Evolutionary conservation across 2,797 vertebrate genomes (phyloP).

Genomic region (Vespertilio murinus): DNA sequence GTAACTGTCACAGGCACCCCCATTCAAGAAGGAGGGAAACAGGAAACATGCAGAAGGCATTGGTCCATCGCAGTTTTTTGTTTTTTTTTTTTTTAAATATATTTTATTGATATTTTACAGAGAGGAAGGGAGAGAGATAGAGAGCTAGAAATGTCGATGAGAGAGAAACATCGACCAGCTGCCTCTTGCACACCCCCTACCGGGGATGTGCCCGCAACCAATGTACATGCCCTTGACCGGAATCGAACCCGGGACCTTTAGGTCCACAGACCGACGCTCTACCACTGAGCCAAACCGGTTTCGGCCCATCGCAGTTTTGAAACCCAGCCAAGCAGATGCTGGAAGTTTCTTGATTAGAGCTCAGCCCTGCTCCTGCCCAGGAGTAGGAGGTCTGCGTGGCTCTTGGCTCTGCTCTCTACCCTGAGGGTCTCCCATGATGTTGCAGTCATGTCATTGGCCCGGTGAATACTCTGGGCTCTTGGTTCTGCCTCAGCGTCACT

Average conservation of each 20-base stretch:
- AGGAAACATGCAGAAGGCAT: not conserved
- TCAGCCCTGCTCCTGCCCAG: not conserved
- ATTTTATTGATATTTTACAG: too few species aligned
- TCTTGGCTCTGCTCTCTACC: not conserved
- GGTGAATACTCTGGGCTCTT: not conserved
- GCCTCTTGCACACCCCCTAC: too few species aligned
- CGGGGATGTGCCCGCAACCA: too few species aligned
- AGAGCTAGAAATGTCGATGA: too few species aligned
- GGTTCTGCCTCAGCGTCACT: not conserved
- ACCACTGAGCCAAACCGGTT: too few species aligned
- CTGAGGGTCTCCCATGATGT: not conserved
- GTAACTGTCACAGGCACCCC: not conserved
- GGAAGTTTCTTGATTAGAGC: not conserved
- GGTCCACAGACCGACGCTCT: too few species aligned
- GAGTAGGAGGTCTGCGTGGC: not conserved
- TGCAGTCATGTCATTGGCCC: not conserved
- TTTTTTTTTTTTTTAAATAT: too few species aligned
- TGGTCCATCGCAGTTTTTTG: not conserved
- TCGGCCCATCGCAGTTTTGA: not conserved
- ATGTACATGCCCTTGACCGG: too few species aligned
- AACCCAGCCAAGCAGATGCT: not conserved
- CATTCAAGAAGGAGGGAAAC: not conserved
- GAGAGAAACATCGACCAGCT: too few species aligned
- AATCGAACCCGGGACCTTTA: too few species aligned
- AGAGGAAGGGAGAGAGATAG: too few species aligned